Percentiles rank a stretch among this genome's conserved stretches.
These are phyloP conservation scores for Sciurus niger DNA, from an alignment of 2,113 vertebrate genomes.

Conservation along the genomic window DNA sequence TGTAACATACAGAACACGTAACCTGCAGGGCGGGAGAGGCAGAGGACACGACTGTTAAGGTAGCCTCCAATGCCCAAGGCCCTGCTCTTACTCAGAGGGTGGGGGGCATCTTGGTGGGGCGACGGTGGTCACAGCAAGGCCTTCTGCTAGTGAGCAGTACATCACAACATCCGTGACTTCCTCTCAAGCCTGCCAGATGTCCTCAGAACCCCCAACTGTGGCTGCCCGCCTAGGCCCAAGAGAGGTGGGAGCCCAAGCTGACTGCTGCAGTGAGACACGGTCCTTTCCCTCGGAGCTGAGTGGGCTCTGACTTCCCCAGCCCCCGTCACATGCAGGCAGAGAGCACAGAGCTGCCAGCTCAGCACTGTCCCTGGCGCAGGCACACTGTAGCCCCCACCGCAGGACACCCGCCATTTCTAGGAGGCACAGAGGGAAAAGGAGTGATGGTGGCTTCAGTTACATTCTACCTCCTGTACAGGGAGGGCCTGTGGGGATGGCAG, in stretches of 20 bases:
- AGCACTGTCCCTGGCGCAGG: not conserved
- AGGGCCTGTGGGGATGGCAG: not conserved
- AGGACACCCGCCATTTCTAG: not conserved
- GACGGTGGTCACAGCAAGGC: too few species aligned
- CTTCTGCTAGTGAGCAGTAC: not conserved
- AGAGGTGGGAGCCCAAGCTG: too few species aligned
- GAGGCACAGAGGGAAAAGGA: not conserved
- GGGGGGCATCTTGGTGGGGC: not conserved
- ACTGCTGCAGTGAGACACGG: not conserved
- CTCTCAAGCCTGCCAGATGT: not conserved
- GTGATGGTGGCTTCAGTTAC: not conserved
- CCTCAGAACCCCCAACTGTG: not conserved
- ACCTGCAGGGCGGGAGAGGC: slow-evolving; percentile 86
- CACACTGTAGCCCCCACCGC: not conserved
- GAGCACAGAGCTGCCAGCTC: not conserved
- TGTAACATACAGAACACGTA: slow-evolving; percentile 99
- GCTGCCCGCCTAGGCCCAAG: not conserved
- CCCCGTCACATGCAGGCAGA: accelerated
- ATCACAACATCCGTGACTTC: accelerated
- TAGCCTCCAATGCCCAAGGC: not conserved
- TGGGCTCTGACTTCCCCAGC: not conserved
- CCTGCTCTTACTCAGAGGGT: not conserved
- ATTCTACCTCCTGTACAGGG: not conserved
- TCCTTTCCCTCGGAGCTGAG: not conserved
- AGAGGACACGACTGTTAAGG: slow-evolving; percentile 55